Base-by-base conservation (phyloP, 2,888 invertebrate genomes). In the Cheilosia impressa region DNA sequence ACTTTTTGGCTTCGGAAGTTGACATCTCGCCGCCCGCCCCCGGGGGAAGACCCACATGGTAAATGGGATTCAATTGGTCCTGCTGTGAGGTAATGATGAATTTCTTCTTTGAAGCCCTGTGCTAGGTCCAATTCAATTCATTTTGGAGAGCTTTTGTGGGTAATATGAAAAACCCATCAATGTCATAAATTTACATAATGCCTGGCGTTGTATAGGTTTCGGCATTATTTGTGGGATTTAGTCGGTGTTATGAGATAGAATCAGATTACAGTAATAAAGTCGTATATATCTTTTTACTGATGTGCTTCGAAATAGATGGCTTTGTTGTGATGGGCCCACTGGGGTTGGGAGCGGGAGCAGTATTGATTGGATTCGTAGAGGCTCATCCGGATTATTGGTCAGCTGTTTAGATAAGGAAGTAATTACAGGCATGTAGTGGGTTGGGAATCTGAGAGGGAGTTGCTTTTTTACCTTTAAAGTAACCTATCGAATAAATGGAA, bases 51-150 rank as follows among this genome's bases (percentile, higher is more conserved):
- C n/a, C 34, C 60, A 22, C 27, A 73, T 65, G 52, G 43, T 68
- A 62, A 50, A 47, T 19, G 55, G 15, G 47, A 41, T 76, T 76
- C 22, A 69, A 55, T 63, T 47, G 55, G 45, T 69, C 55, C 73
- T 68, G 73, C 60, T 65, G 53, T 52, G 45, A 43, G 45, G 66
- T 52, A 34, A 80, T 73, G 71, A 71, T 65, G 69, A 53, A 41
- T 63, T 63, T 55, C 34, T 4, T n/a, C 19, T 45, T 24, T 24
- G 13, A 34, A 31, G 6, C 13, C 27, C 27, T 27, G 17, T 41
- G 22, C 27, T 43, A 55, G 27, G 27, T 27, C 27, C 27, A 27
- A 43, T 43, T 43, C 31, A 68, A 68, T 43, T 68, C 19, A 31
- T 55, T 68, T 53, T 22, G 13, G 43, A 68, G 22, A 55, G 57